Percentiles rank a stretch among this genome's conserved stretches.
Evolutionary conservation across 2,888 invertebrate genomes (phyloP).

Genomic region (Rhorus exstirpatorius): DNA sequence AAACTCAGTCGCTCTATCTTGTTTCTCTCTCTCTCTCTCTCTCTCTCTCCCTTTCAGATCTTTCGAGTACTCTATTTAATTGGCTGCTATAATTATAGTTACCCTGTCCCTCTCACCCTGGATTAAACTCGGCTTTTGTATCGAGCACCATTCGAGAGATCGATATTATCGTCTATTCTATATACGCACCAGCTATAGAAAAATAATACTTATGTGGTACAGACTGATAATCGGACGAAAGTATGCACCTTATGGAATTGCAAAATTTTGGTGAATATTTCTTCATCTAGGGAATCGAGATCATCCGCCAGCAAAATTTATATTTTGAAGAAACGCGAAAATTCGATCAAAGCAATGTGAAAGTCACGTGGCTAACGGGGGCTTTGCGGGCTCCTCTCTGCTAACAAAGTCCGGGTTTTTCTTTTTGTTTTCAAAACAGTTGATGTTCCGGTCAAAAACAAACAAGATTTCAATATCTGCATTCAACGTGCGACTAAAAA

Average conservation of each 20-base stretch:
- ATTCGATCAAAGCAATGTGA: not conserved
- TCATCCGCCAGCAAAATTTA: conserved; percentile 18
- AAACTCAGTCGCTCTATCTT: conserved; percentile 27
- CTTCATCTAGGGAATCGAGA: not conserved
- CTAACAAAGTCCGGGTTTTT: too few species aligned
- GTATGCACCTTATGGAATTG: not conserved
- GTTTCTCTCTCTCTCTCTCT: conserved; percentile 4
- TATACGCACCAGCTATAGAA: not conserved
- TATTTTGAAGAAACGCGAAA: conserved; percentile 10
- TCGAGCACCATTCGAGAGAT: conserved; percentile 9
- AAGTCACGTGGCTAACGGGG: too few species aligned
- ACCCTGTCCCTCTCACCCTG: conserved; percentile 38
- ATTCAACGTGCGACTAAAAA: too few species aligned
- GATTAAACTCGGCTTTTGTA: conserved; percentile 49
- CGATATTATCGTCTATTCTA: conserved; percentile 25
- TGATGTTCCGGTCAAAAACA: too few species aligned
- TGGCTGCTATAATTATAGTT: conserved; percentile 64
- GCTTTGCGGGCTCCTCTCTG: too few species aligned
- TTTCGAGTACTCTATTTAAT: conserved; percentile 70
- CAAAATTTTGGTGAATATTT: not conserved
- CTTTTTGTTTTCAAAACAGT: too few species aligned
- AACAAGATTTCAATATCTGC: too few species aligned
- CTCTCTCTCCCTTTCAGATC: not conserved
- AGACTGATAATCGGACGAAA: not conserved
- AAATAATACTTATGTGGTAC: not conserved